A percentile compares a stretch with the other conserved stretches of the same genome.
phyloP scores from a whole-genome alignment of 2,113 vertebrate genomes.

The Ceyx melanurus region DNA sequence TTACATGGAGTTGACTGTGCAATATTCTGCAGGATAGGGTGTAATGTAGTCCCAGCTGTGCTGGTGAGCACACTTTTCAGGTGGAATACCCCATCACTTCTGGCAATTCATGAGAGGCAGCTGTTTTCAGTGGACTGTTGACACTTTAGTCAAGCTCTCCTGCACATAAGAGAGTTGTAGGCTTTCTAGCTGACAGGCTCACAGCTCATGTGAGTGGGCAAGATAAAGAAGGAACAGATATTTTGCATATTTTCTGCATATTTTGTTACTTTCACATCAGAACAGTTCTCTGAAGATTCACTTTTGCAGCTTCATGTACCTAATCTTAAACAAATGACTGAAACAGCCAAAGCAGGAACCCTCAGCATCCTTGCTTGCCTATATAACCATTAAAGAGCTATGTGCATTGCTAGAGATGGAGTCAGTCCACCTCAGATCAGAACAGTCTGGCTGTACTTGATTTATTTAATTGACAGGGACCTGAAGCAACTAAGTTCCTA shows the following conservation, averaged over 20 bases:
- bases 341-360: neutral
- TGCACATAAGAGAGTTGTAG: neutral
- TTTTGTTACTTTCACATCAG: neutral
- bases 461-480: neutral
- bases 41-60: neutral
- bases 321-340: neutral
- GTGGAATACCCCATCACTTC: neutral
- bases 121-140: neutral
- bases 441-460: neutral
- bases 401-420: neutral
- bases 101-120: neutral
- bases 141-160: neutral
- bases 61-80: neutral
- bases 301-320: neutral
- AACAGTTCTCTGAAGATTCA: neutral
- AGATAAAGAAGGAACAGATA: neutral
- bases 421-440: neutral
- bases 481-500: neutral
- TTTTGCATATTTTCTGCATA: neutral
- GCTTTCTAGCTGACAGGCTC: neutral
- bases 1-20: rapidly evolving
- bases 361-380: neutral
- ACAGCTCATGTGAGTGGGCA: neutral
- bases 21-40: neutral
- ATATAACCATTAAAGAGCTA: neutral